Percentiles rank a stretch among this genome's conserved stretches.
Evolutionary conservation across 2,113 vertebrate species (phyloP).

Genomic region (Daubentonia madagascariensis): DNA sequence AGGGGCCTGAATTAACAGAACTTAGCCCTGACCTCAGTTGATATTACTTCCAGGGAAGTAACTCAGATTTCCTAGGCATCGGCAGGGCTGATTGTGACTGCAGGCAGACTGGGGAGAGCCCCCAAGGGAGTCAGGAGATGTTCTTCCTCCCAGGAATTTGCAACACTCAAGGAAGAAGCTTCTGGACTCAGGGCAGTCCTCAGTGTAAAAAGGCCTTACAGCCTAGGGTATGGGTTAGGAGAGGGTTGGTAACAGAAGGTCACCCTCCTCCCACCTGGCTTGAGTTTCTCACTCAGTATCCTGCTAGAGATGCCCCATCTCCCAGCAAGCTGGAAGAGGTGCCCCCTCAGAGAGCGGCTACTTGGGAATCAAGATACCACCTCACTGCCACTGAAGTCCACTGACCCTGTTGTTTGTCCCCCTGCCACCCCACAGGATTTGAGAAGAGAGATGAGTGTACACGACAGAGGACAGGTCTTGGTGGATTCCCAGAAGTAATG

Average conservation of each 20-base stretch:
- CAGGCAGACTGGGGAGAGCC: not conserved
- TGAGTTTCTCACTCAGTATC: not conserved
- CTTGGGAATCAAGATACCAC: not conserved
- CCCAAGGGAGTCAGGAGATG: too few relatives aligned
- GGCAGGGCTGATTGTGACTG: not conserved
- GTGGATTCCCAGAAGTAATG: not conserved
- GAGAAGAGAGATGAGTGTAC: not conserved
- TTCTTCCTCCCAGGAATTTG: not conserved
- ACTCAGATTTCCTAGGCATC: not conserved
- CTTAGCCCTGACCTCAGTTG: not conserved
- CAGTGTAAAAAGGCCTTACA: not conserved
- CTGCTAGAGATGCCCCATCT: not conserved
- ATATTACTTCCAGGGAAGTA: not conserved
- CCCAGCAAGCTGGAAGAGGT: not conserved
- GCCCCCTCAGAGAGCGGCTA: not conserved
- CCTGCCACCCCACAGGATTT: not conserved
- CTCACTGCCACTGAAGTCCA: not conserved
- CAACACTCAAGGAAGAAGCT: not conserved
- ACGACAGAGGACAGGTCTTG: not conserved
- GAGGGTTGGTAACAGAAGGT: not conserved
- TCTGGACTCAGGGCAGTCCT: fast-evolving
- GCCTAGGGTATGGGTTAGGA: too few relatives aligned
- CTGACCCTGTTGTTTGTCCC: too few relatives aligned
- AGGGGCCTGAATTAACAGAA: not conserved
- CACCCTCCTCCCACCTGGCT: not conserved